Evolutionary conservation across 2,797 vertebrate species (phyloP).

Genomic region (Limnodromus scolopaceus): DNA sequence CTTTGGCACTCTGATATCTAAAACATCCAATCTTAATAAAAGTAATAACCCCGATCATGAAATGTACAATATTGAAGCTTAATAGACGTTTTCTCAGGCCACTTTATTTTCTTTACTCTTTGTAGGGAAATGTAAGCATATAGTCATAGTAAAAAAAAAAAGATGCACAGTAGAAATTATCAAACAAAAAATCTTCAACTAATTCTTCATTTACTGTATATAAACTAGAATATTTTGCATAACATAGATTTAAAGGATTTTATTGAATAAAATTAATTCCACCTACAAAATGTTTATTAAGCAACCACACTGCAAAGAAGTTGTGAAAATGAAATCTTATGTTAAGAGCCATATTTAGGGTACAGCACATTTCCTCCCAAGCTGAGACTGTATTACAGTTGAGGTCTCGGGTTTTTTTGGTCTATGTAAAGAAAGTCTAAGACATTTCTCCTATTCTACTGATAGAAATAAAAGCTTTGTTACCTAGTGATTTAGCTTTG

Average conservation of each 20-base stretch:
- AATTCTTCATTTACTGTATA: neutral
- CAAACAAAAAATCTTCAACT: neutral
- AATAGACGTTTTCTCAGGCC: neutral
- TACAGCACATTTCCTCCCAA: neutral
- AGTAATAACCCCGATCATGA: neutral
- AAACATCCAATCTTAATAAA: neutral
- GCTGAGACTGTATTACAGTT: neutral
- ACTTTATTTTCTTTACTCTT: neutral
- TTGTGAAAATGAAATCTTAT: neutral
- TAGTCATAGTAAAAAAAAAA: neutral
- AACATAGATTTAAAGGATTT: neutral
- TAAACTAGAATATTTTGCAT: neutral
- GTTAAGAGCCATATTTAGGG: neutral
- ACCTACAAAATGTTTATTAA: neutral
- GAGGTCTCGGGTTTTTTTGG: neutral
- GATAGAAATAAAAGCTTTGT: neutral
- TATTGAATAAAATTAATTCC: neutral
- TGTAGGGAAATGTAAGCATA: neutral
- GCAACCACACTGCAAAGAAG: neutral
- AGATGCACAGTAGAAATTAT: neutral
- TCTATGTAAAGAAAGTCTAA: neutral
- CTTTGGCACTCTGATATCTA: neutral
- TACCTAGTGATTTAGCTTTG: neutral
- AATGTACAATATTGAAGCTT: neutral
- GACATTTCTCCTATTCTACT: neutral